These are phyloP conservation scores for Heliornis fulica DNA, from an alignment of 2,113 vertebrate genomes.

Conservation along the genomic window DNA sequence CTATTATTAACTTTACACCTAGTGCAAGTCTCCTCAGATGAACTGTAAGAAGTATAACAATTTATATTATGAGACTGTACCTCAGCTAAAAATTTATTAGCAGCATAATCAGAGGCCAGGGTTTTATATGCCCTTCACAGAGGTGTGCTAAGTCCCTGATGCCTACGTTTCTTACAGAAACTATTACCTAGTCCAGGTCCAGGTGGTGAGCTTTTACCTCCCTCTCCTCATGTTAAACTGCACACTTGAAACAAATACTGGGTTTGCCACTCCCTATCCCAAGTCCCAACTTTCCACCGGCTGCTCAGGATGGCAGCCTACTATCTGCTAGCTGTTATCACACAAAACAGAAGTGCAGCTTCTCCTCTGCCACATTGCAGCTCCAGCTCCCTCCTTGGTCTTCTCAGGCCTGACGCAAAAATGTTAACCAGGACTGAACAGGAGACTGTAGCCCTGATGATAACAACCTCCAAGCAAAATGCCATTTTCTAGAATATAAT, in stretches of 20 bases:
- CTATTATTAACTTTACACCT: slow-evolving; percentile 63
- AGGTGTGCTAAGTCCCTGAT: neutral
- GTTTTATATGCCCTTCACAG: neutral
- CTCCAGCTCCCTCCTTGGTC: neutral
- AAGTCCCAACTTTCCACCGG: neutral
- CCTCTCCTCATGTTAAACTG: neutral
- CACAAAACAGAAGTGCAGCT: neutral
- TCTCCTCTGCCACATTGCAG: neutral
- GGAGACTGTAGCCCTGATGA: neutral
- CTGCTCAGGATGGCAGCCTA: neutral
- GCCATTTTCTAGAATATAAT: neutral
- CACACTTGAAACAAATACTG: neutral
- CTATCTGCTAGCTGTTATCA: neutral
- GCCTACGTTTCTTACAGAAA: neutral
- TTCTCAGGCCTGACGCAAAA: neutral
- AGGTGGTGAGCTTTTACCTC: neutral
- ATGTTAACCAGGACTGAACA: neutral
- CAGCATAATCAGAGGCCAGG: neutral
- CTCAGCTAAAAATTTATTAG: neutral
- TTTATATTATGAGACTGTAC: neutral
- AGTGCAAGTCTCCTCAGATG: slow-evolving; percentile 34
- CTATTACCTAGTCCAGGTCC: neutral
- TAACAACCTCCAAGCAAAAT: neutral
- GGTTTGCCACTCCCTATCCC: neutral
- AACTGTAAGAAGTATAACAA: neutral